Percentiles rank a stretch among this genome's conserved stretches.
Conservation (phyloP, 1,140 invertebrate genomes). For the Heliothis virescens region DNA sequence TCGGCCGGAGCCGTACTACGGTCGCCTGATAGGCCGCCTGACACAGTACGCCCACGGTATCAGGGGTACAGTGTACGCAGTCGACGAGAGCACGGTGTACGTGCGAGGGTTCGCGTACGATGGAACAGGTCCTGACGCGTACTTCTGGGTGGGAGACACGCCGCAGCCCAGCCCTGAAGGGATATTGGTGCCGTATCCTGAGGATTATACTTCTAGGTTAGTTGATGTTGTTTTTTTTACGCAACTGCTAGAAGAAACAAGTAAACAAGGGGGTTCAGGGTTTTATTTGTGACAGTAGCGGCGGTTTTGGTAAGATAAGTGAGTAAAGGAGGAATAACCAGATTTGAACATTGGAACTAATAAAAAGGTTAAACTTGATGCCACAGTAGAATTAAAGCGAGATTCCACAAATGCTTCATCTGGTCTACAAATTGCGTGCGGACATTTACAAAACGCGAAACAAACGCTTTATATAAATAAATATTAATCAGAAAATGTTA, state of each 20-base stretch:
- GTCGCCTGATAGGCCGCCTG: constrained; percentile 90
- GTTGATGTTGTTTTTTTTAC: constrained; percentile 3
- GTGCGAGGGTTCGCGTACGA: constrained; percentile 95
- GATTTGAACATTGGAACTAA: too few relatives aligned
- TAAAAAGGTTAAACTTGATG: too few relatives aligned
- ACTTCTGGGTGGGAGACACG: constrained; percentile 95
- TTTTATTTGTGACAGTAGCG: too few relatives aligned
- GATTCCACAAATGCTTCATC: too few relatives aligned
- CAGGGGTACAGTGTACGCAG: constrained; percentile 92
- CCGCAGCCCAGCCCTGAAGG: constrained; percentile 92
- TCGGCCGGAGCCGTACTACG: constrained; percentile 91
- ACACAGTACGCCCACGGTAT: constrained; percentile 92
- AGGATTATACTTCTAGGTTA: constrained; percentile 89
- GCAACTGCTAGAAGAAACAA: neutral
- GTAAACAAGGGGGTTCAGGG: too few relatives aligned
- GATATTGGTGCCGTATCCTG: constrained; percentile 94
- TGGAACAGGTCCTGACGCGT: constrained; percentile 93
- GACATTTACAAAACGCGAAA: too few relatives aligned
- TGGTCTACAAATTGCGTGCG: too few relatives aligned
- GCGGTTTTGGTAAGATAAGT: too few relatives aligned
- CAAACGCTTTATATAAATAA: too few relatives aligned
- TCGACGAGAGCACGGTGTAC: constrained; percentile 95
- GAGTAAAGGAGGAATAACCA: too few relatives aligned
- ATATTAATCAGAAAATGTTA: too few relatives aligned
- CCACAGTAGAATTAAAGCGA: too few relatives aligned